Percentiles rank a stretch among this genome's conserved stretches.
These are phyloP conservation scores for Fragum sueziense DNA, from an alignment of 2,888 invertebrate species.

Conservation along the genomic window DNA sequence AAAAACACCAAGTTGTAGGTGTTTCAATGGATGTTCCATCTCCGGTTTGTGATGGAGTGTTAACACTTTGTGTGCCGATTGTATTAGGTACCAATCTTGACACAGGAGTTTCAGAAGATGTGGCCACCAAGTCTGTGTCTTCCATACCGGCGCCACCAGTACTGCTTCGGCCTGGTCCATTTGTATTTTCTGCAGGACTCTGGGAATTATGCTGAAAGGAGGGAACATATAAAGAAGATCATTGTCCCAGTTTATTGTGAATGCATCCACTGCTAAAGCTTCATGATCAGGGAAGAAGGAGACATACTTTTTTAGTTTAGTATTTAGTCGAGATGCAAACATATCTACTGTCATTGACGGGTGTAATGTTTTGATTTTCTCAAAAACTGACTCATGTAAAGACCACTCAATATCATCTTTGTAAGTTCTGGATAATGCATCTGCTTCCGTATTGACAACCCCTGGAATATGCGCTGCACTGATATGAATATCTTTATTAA, in stretches of 20 bases:
- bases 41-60: no score
- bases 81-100: no score
- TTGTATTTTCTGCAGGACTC: slow-evolving; percentile 39
- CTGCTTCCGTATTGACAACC: no score
- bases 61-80: no score
- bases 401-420: no score
- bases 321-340: slow-evolving; percentile 41
- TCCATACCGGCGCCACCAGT: slow-evolving; percentile 37
- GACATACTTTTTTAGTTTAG: slow-evolving; percentile 27
- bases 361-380: slow-evolving; percentile 1
- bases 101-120: no score
- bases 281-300: slow-evolving; percentile 17
- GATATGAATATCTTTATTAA: no score
- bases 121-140: no score
- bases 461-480: no score
- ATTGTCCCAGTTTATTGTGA: slow-evolving; percentile 26
- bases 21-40: no score
- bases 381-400: slow-evolving; percentile 29
- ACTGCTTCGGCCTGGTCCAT: slow-evolving; percentile 32
- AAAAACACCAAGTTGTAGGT: no score
- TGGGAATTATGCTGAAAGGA: slow-evolving; percentile 35
- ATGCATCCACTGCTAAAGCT: slow-evolving; percentile 35
- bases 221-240: slow-evolving; percentile 38
- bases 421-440: no score
- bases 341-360: slow-evolving; percentile 22